Percentiles rank a stretch among this genome's conserved stretches.
Evolutionary conservation across 2,113 vertebrate genomes (phyloP).

Genomic region (Cichladusa arquata): DNA sequence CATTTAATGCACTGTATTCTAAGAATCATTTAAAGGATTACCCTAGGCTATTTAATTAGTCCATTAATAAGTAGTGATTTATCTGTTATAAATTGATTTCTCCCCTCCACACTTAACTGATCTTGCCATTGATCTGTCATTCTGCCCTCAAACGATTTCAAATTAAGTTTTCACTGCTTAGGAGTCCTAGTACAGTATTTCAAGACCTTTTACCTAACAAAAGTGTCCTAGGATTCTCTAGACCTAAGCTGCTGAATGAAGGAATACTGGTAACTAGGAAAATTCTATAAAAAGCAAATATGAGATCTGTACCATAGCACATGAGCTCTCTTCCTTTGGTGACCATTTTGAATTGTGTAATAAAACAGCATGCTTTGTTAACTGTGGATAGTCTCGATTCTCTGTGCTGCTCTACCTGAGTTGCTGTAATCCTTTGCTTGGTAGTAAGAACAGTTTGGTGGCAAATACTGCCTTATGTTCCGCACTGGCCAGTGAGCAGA

Average conservation of each 20-base stretch:
- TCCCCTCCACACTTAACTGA: neutral
- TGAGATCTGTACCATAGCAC: neutral
- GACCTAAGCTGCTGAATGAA: neutral
- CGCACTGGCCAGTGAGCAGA: neutral
- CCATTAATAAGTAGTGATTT: conserved; percentile 42
- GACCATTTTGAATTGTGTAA: neutral
- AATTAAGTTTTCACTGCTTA: neutral
- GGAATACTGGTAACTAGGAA: neutral
- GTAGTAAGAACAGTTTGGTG: neutral
- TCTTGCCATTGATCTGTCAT: conserved; percentile 17
- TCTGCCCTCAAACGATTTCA: neutral
- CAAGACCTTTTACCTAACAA: neutral
- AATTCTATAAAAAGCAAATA: neutral
- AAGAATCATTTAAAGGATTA: conserved; percentile 28
- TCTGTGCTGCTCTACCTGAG: neutral
- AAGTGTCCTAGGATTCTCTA: neutral
- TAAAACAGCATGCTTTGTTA: neutral
- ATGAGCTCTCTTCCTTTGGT: neutral
- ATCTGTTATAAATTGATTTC: conserved; percentile 40
- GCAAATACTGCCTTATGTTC: neutral
- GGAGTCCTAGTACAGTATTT: neutral
- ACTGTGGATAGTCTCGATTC: neutral
- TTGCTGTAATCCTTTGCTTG: neutral
- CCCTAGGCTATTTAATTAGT: conserved; percentile 32
- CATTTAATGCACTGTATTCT: neutral